phyloP scores from a whole-genome alignment of 2,888 invertebrate species.

The Erynnis tages region DNA sequence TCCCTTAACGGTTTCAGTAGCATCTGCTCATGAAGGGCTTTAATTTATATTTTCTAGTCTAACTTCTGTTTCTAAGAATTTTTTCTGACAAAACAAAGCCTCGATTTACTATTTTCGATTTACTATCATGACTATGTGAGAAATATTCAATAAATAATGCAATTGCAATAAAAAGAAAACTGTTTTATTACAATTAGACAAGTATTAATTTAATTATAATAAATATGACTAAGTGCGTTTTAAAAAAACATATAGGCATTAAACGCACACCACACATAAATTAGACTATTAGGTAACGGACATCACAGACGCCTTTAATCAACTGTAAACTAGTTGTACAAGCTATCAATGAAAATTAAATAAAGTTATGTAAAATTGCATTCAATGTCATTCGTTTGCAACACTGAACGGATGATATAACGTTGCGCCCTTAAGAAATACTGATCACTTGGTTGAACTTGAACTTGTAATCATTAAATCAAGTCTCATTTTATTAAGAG shows the following conservation, averaged over 20 bases:
- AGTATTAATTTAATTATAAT: too few relatives aligned
- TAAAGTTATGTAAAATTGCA: background rate
- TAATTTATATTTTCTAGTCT: conserved; percentile 16
- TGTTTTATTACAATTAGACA: too few relatives aligned
- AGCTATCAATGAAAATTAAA: background rate
- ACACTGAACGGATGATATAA: conserved; percentile 2
- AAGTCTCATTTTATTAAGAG: conserved; percentile 1
- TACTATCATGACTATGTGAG: conserved; percentile 10
- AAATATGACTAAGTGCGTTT: too few relatives aligned
- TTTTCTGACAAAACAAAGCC: background rate
- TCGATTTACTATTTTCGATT: conserved; percentile 10
- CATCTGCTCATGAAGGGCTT: conserved; percentile 24
- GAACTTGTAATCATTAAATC: background rate
- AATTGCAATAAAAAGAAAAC: conserved; percentile 5
- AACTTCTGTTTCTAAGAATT: background rate
- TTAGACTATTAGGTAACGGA: too few relatives aligned
- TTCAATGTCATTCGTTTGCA: background rate
- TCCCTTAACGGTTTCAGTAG: conserved; percentile 50
- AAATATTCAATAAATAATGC: conserved; percentile 17
- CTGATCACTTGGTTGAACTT: conserved; percentile 5
- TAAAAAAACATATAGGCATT: too few relatives aligned
- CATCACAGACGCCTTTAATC: too few relatives aligned
- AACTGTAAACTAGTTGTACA: too few relatives aligned
- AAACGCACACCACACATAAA: too few relatives aligned
- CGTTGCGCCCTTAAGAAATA: background rate